Conservation (phyloP, 2,797 vertebrate genomes). For the Typhlichthys subterraneus region DNA sequence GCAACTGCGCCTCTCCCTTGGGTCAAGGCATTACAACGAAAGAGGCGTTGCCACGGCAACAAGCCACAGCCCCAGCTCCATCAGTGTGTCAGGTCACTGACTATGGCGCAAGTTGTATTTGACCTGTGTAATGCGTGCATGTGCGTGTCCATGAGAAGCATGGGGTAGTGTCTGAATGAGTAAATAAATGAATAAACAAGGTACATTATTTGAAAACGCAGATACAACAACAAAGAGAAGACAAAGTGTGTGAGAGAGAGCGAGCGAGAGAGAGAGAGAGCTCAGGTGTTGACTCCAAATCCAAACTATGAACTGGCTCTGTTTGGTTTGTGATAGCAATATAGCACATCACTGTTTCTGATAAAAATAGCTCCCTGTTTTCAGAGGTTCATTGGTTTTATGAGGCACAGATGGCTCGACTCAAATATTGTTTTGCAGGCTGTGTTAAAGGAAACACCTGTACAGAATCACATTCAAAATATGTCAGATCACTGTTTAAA, state of each 20-base stretch:
- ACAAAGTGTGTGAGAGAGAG: neutral
- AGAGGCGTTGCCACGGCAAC: constrained; percentile 67
- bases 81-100: constrained; percentile 45
- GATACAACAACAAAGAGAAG: neutral
- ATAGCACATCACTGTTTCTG: constrained; percentile 18
- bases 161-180: too few relatives aligned
- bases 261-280: constrained; percentile 4
- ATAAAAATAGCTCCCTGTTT: constrained; percentile 36
- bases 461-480: constrained; percentile 38
- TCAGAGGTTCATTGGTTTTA: constrained; percentile 19
- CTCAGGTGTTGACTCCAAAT: too few relatives aligned
- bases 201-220: neutral
- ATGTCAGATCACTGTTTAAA: constrained; percentile 5
- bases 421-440: constrained; percentile 61
- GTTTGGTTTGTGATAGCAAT: constrained; percentile 6
- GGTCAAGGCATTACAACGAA: constrained; percentile 70
- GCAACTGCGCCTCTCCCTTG: constrained; percentile 74
- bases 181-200: too few relatives aligned
- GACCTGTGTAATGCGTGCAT: neutral
- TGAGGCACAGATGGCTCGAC: constrained; percentile 54
- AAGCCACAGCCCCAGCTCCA: constrained; percentile 37
- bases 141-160: too few relatives aligned
- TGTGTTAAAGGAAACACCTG: constrained; percentile 73
- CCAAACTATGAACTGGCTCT: constrained; percentile 12
- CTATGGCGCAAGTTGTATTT: neutral